Evolutionary conservation across 1,140 invertebrate genomes (phyloP).

Genomic region (Wasmannia auropunctata): DNA sequence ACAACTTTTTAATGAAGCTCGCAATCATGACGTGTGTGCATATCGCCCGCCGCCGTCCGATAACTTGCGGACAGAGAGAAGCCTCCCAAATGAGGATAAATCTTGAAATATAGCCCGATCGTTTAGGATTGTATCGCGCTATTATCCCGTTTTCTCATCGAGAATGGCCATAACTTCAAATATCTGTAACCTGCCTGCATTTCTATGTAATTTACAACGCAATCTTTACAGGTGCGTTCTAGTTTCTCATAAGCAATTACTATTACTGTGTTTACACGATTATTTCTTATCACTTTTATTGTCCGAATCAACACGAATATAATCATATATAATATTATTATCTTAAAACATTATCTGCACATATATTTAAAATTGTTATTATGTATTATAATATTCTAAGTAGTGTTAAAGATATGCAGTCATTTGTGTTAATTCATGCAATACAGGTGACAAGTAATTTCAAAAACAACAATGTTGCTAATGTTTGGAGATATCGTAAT

Average conservation of each 20-base stretch:
- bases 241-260: constrained; percentile 8
- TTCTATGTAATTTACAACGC: constrained; percentile 23
- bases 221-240: constrained; percentile 25
- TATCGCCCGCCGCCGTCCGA: background rate
- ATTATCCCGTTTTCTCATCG: constrained; percentile 41
- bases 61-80: constrained; percentile 3
- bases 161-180: constrained; percentile 27
- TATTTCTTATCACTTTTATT: background rate
- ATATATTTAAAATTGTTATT: background rate
- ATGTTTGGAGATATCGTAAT: background rate
- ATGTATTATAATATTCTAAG: background rate
- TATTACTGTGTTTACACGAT: background rate
- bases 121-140: constrained; percentile 20
- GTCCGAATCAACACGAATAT: background rate
- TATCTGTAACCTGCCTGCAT: constrained; percentile 2
- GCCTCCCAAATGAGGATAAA: constrained; percentile 19
- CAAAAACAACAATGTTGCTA: background rate
- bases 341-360: background rate
- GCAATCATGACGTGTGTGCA: constrained; percentile 31
- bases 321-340: background rate
- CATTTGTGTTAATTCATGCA: background rate
- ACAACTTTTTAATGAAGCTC: constrained; percentile 45
- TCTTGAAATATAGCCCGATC: constrained; percentile 38
- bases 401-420: background rate
- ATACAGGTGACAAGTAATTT: background rate